A percentile compares a stretch with the other conserved stretches of the same genome.
These are phyloP conservation scores for Cataglyphis albicans DNA, from an alignment of 2,888 invertebrate species.

Conservation along the genomic window DNA sequence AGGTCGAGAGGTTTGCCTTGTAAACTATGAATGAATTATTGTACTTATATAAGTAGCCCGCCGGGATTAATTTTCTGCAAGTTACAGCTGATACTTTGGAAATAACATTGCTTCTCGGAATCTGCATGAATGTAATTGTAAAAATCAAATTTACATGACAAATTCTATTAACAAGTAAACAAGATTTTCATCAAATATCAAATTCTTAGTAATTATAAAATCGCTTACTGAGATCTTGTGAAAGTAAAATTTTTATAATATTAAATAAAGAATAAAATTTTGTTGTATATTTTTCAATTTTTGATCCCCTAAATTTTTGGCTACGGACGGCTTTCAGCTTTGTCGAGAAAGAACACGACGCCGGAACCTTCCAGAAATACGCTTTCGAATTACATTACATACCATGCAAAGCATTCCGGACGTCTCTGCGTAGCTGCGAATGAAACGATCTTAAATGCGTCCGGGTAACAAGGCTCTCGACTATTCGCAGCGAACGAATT, in stretches of 20 bases:
- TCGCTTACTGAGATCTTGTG: not conserved
- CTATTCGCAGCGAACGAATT: slow-evolving; percentile 20
- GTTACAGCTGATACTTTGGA: slow-evolving; percentile 26
- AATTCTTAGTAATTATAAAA: not conserved
- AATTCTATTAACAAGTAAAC: not conserved
- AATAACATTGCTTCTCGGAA: not conserved
- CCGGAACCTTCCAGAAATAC: not conserved
- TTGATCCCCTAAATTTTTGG: not conserved
- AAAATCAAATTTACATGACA: slow-evolving; percentile 5
- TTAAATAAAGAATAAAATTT: not conserved
- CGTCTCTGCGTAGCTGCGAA: not conserved
- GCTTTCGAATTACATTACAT: not conserved
- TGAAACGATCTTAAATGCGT: slow-evolving; percentile 10
- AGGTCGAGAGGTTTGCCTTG: slow-evolving; percentile 41
- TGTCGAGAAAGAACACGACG: not conserved
- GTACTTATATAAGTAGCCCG: slow-evolving; percentile 32
- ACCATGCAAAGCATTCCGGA: not conserved
- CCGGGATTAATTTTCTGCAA: slow-evolving; percentile 40
- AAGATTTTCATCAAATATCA: not conserved
- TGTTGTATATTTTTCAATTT: not conserved
- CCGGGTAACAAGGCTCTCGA: slow-evolving; percentile 28
- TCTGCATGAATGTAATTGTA: not conserved
- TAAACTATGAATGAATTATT: slow-evolving; percentile 42
- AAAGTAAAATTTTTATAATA: not conserved
- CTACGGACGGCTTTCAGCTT: not conserved